Conservation (phyloP, 2,113 vertebrate species). For the Phodopus roborovskii region DNA sequence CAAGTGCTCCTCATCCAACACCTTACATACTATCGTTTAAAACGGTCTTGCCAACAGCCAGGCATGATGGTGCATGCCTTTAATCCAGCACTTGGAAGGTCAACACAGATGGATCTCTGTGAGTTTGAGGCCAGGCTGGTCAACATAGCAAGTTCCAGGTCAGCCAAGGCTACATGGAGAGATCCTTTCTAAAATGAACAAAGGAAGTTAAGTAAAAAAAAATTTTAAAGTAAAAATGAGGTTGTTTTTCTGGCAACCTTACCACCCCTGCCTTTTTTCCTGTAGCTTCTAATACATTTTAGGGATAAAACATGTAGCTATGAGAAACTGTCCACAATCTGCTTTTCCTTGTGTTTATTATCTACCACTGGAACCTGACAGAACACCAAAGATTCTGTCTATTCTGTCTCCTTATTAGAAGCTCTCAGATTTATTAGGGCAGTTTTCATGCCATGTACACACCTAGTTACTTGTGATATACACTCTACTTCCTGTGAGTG, state of each 20-base stretch:
- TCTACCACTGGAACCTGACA: slow-evolving; percentile 29
- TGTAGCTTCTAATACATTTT: not conserved
- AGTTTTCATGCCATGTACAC: slow-evolving; percentile 53
- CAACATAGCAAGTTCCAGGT: not conserved
- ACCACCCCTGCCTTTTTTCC: not conserved
- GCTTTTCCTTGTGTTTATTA: slow-evolving; percentile 9
- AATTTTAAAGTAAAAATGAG: not conserved
- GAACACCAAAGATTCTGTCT: slow-evolving; percentile 25
- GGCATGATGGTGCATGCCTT: too few relatives aligned
- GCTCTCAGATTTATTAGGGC: slow-evolving; percentile 45
- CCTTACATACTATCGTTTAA: not conserved
- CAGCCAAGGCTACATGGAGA: not conserved
- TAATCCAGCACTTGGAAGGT: not conserved
- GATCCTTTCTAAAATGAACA: not conserved
- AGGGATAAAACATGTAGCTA: not conserved
- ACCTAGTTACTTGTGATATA: slow-evolving; percentile 73
- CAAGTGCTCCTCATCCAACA: not conserved
- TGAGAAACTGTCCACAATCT: slow-evolving; percentile 43
- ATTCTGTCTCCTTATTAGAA: slow-evolving; percentile 53
- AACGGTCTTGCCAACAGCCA: not conserved
- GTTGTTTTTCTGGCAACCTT: not conserved
- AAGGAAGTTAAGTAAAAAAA: not conserved
- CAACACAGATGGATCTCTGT: not conserved
- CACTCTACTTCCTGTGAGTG: slow-evolving; percentile 58
- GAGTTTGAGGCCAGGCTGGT: not conserved